Evolutionary conservation across 2,797 vertebrate genomes (phyloP).

Genomic region (Acrossocheilus wenchowensis): DNA sequence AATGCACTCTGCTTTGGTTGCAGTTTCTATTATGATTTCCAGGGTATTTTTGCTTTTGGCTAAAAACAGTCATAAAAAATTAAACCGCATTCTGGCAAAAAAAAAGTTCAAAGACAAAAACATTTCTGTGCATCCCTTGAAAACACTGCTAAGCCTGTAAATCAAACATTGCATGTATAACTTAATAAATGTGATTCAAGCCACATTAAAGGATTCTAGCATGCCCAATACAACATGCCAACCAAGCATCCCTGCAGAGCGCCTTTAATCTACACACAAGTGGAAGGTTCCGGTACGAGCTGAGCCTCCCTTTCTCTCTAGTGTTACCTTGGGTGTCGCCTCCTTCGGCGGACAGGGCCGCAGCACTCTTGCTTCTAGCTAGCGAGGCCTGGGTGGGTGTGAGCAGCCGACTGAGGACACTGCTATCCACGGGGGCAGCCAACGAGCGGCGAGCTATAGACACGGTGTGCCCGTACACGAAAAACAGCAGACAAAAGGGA

Average conservation of each 20-base stretch:
- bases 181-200: neutral
- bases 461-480: slow-evolving; percentile 61
- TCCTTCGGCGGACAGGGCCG: slow-evolving; percentile 86
- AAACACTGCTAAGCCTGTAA: neutral
- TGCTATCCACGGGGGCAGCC: slow-evolving; percentile 84
- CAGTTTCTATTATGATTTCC: neutral
- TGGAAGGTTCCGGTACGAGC: slow-evolving; percentile 42
- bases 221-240: slow-evolving; percentile 12
- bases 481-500: slow-evolving; percentile 62
- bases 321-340: slow-evolving; percentile 88
- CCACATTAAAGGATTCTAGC: neutral
- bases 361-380: slow-evolving; percentile 94
- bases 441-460: slow-evolving; percentile 84
- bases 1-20: neutral
- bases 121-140: slow-evolving; percentile 19
- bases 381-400: slow-evolving; percentile 92
- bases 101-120: neutral
- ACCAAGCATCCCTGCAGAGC: slow-evolving; percentile 40
- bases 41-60: neutral
- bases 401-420: slow-evolving; percentile 89
- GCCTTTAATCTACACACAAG: slow-evolving; percentile 10
- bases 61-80: neutral
- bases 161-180: neutral
- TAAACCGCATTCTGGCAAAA: neutral
- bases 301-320: slow-evolving; percentile 56